These are phyloP conservation scores for Leucopsar rothschildi DNA, from an alignment of 2,113 vertebrate species.

Conservation along the genomic window DNA sequence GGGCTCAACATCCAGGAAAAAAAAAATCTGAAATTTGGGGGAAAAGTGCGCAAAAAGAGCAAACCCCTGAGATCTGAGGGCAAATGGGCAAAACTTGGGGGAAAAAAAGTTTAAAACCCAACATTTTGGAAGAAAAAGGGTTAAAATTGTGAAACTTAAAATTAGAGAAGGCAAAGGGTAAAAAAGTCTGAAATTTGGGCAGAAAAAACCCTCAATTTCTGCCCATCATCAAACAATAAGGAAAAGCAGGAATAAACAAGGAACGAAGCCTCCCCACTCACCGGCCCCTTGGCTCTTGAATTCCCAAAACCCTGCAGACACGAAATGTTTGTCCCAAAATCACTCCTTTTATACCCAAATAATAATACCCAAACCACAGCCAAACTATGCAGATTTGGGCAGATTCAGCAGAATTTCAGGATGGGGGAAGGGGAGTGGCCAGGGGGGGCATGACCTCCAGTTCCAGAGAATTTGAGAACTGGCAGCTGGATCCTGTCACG, in stretches of 20 bases:
- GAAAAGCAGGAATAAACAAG: not conserved
- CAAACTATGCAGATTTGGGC: not conserved
- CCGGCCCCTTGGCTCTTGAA: not conserved
- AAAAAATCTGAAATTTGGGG: not conserved
- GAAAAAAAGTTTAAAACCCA: not conserved
- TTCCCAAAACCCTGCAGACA: not conserved
- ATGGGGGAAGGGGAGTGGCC: too few species aligned
- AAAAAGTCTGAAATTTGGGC: not conserved
- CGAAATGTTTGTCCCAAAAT: not conserved
- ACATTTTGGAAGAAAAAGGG: not conserved
- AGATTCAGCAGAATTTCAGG: not conserved
- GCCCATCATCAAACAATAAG: not conserved
- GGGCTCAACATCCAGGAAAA: not conserved
- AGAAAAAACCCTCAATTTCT: not conserved
- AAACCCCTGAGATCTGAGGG: not conserved
- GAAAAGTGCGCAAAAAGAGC: not conserved
- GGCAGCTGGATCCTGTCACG: not conserved
- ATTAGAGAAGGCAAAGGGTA: too few species aligned
- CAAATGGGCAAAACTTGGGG: too few species aligned
- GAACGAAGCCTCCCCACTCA: not conserved
- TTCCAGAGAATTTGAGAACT: not conserved
- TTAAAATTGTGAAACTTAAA: not conserved
- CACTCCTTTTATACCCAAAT: not conserved
- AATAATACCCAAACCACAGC: not conserved
- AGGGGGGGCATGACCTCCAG: not conserved